Base-by-base conservation (phyloP, 2,113 vertebrate species). In the Bettongia penicillata region DNA sequence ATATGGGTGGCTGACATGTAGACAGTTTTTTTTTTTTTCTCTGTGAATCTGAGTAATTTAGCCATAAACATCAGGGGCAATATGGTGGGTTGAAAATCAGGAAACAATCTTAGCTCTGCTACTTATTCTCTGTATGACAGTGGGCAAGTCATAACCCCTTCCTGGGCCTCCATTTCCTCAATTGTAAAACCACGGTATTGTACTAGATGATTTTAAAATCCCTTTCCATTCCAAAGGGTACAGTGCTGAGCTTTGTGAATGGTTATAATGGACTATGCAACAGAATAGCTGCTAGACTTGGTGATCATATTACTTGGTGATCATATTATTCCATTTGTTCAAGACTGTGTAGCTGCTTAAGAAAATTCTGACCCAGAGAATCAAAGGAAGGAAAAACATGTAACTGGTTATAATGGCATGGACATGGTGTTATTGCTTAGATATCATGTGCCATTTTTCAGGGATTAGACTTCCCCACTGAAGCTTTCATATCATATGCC, bases 381-480 rank as follows among this genome's bases (percentile, higher is more conserved):
- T n/a, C n/a, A n/a, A n/a, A n/a, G n/a, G n/a, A n/a, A n/a, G n/a
- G n/a, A n/a, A n/a, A n/a, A 92, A 47, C 12, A 50, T 28, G 31
- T 53, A 11, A 24, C 43, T n/a, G 0, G 16, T 91, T 14, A 3
- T 0, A 94, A n/a, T 91, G 28, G 9, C 28, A 31, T 53, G 2
- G 25, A 11, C 90, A 84, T 24, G 1, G 23, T 1, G 50, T 2
- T 90, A 37, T 31, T 53, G 47, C 10, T 61, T 53, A 91, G 93
- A 26, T 2, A 53, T 92, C 5, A 22, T 53, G 14, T 50, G 6
- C 10, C 91, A 0, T 96, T 52, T 91, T 77, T 91, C 12, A 25
- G 22, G 90, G 53, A 47, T 94, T 95, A 77, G 31, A 97, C 91
- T 93, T 93, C 5, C 68, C 26, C 43, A 93, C 1, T 24, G 94